Conservation (phyloP, 2,797 vertebrate species). For the Cossypha niveicapilla region DNA sequence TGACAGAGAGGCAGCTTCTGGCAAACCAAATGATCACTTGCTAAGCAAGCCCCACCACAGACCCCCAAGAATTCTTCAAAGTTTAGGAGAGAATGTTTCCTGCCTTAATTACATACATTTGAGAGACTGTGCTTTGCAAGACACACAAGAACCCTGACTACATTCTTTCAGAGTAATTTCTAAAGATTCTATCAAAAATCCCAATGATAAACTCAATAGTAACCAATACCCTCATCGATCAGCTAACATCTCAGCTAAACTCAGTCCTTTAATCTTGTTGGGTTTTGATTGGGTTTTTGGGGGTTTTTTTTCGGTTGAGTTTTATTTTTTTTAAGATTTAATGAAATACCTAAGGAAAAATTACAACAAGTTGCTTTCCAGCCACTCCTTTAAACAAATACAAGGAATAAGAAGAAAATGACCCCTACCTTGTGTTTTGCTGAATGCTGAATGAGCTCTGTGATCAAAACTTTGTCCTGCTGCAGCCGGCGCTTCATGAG, state of each 20-base stretch:
- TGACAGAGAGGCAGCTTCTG: background rate
- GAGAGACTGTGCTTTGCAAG: background rate
- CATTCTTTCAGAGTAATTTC: background rate
- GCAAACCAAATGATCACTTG: background rate
- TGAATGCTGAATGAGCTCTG: constrained; percentile 92
- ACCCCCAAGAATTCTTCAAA: background rate
- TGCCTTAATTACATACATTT: background rate
- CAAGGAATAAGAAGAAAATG: background rate
- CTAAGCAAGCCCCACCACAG: background rate
- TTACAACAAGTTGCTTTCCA: background rate
- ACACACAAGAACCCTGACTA: background rate
- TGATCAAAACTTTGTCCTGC: constrained; percentile 93
- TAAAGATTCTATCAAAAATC: background rate
- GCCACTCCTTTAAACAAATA: background rate
- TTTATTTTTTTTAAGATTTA: background rate
- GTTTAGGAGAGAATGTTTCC: background rate
- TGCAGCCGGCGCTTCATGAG: constrained; percentile 95
- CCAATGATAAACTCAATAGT: background rate
- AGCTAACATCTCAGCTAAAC: background rate
- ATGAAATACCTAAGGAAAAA: background rate
- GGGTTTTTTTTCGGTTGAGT: background rate
- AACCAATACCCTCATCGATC: background rate
- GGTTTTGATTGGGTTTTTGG: background rate
- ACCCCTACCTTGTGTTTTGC: constrained; percentile 87
- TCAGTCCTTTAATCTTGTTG: background rate